Conservation (phyloP, 2,113 vertebrate species). For the Rhegmatorhina hoffmannsi region DNA sequence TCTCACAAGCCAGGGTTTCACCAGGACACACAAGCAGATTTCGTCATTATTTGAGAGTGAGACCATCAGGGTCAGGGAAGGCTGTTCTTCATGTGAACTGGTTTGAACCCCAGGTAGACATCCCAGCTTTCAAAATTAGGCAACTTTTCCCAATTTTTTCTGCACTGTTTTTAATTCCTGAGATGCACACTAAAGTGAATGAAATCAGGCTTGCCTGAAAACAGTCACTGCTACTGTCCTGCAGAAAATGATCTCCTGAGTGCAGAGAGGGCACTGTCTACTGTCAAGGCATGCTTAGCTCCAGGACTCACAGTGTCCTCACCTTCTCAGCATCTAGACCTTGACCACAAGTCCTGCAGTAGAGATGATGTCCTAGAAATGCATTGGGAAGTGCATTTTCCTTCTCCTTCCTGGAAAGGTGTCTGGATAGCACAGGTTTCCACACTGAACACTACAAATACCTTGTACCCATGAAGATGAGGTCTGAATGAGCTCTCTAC, state of each 20-base stretch:
- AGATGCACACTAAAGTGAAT: neutral
- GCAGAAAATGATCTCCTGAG: neutral
- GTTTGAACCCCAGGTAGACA: neutral
- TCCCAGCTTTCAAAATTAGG: accelerated
- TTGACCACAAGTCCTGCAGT: neutral
- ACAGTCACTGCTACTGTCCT: neutral
- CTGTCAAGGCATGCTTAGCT: neutral
- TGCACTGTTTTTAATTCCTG: neutral
- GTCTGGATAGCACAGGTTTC: neutral
- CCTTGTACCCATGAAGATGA: neutral
- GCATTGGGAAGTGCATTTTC: neutral
- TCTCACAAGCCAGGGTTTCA: neutral
- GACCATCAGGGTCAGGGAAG: neutral
- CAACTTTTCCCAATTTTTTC: neutral
- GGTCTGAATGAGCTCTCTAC: neutral
- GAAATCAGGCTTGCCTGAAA: neutral
- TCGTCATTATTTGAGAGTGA: neutral
- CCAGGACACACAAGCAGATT: neutral
- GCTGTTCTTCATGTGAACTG: neutral
- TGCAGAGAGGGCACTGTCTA: neutral
- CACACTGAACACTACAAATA: neutral
- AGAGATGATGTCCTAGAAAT: neutral
- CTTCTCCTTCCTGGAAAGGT: neutral
- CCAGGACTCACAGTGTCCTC: accelerated
- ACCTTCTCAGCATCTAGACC: neutral